These are phyloP conservation scores for Hozukius guyotensis DNA, from an alignment of 2,797 vertebrate species.

Conservation along the genomic window DNA sequence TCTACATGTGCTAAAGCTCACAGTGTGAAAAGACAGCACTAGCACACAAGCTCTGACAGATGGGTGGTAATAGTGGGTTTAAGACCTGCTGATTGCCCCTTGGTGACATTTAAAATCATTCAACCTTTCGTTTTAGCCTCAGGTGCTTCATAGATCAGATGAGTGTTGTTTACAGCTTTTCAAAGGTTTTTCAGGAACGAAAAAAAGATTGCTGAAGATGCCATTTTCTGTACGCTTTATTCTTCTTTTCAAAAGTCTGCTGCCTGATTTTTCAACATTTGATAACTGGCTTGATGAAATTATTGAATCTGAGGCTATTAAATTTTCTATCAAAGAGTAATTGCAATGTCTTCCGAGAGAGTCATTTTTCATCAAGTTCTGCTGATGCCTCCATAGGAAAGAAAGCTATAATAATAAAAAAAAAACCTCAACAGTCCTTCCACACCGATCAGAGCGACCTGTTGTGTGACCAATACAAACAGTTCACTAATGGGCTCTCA, in stretches of 20 bases:
- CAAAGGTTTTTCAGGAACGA: slow-evolving; percentile 14
- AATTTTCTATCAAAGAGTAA: slow-evolving; percentile 58
- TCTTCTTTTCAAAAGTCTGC: slow-evolving; percentile 27
- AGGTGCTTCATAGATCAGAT: slow-evolving; percentile 36
- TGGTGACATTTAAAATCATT: slow-evolving; percentile 60
- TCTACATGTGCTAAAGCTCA: not conserved
- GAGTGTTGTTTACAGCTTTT: slow-evolving; percentile 36
- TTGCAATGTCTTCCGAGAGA: slow-evolving; percentile 56
- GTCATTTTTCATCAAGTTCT: slow-evolving; percentile 39
- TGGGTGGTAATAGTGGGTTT: slow-evolving; percentile 6
- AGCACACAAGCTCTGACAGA: slow-evolving; percentile 6
- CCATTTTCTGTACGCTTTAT: slow-evolving; percentile 23
- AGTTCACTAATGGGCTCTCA: slow-evolving; percentile 59
- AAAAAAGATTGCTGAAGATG: slow-evolving; percentile 22
- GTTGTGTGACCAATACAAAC: slow-evolving; percentile 42
- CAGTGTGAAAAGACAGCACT: not conserved
- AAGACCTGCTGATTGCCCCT: slow-evolving; percentile 35
- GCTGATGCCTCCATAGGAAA: slow-evolving; percentile 36
- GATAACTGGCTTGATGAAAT: slow-evolving; percentile 35
- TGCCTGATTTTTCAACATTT: slow-evolving; percentile 26
- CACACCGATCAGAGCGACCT: slow-evolving; percentile 20
- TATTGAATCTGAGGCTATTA: slow-evolving; percentile 60
- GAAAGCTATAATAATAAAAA: slow-evolving; percentile 1
- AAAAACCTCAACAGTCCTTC: slow-evolving; percentile 13
- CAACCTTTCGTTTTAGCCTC: slow-evolving; percentile 32